Base-by-base conservation (phyloP, 2,797 vertebrate species). In the Odontamblyopus rebecca region DNA sequence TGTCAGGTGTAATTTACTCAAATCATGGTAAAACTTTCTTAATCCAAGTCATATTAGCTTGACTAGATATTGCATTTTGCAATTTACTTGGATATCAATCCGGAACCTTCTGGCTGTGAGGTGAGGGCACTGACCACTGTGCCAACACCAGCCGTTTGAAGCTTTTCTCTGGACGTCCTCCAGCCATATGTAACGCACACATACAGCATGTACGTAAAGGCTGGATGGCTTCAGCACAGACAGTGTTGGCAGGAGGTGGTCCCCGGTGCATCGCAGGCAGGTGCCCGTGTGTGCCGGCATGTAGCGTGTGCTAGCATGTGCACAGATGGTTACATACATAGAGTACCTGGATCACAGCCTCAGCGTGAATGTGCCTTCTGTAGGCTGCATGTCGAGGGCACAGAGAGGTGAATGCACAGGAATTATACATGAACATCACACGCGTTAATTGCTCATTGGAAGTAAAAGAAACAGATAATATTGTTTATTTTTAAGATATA, bases 281-380 rank as follows among this genome's bases (percentile, higher is more conserved):
- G 70, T 78, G 79, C 70, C 61, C 74, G 66, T 70, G 63, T 56
- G 61, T 68, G 67, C 38, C 61, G 15, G 44, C 44, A 48, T 48
- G 44, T 48, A 48, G 44, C 3, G 44, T 48, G 44, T 48, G 13
- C 44, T 48, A 48, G 44, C 61, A 18, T 3, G 44, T 82, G 70
- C 89, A 88, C 93, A 93, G 92, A 94, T 93, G 93, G 92, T 83
- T 78, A n/a, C 74, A 86, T 86, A 85, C 81, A 83, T 84, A 79
- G 76, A 83, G 79, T 82, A 78, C 76, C 83, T 82, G 82, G 77
- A 90, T 89, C 87, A 91, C 85, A 89, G 81, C 84, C 81, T 87
- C 89, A 90, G 92, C 73, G 82, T 85, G 82, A 90, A 85, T 26
- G 54, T 79, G 75, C 18, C 89, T 88, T 90, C 85, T 82, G 75